Base-by-base conservation (phyloP, 92 coral and sea anemone genomes). In the Siderastrea siderea region DNA sequence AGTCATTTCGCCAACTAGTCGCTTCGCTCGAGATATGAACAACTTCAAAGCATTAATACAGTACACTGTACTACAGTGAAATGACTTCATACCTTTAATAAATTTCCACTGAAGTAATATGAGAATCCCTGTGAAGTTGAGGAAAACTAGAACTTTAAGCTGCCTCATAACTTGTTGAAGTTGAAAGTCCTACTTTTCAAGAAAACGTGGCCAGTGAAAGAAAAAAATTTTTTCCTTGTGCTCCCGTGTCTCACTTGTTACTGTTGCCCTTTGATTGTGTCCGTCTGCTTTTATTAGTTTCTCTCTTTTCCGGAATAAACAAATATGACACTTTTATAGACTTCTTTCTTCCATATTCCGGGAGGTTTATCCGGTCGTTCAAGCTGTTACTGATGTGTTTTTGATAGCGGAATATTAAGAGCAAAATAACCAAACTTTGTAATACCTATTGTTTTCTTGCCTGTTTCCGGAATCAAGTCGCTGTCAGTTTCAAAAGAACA, bases 251-350 rank as follows among this genome's bases (percentile, higher is more conserved):
- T 47, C 47, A 26, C 47, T 26, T 12, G 16, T 19, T 3, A 45
- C 69, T 43, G 38, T 14, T 58, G 47, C 64, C 38, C 50, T 49
- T 49, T 61, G 6, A 53, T 71, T 61, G 57, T 61, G 55, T 79
- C 60, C 59, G 61, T 64, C 55, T 65, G 65, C 74, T 19, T 64
- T 79, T 65, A 64, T 64, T 66, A 64, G 51, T 26, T 80, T 66
- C 55, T 43, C 55, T 17, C 47, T n/a, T 55, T 70, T 69, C 68
- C 86, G 57, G 86, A 54, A n/a, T 70, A 82, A 82, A 82, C 69
- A 82, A 82, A 82, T 43, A 69, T 58, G 86, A 82, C 78, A 82
- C 78, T 69, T 82, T 71, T n/a, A 71, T 13, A 46, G 66, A 70
- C 77, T 58, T 51, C 38, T n/a, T 82, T 53, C 86, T 68, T 82